Evolutionary conservation across 2,113 vertebrate genomes (phyloP), one percentile per base, ranked within the genome.

Genomic region (Hepsetus odoe): DNA sequence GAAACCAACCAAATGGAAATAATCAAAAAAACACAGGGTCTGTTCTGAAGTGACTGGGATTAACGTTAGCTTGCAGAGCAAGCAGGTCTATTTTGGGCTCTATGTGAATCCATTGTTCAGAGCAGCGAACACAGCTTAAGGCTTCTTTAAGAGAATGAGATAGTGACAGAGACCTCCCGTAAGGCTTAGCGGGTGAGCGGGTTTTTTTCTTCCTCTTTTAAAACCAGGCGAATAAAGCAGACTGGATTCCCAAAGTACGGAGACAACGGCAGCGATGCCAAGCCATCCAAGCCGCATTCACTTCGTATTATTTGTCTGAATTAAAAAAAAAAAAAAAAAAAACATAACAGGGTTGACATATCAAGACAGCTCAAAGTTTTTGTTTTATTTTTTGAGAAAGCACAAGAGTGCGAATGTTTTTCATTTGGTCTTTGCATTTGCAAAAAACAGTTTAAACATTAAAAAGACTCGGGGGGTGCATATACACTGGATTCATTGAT

Each of bases 51-150:
- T 16, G 38, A 66, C 62, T 35, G 10, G 51, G 59, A 58, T 80
- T 74, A 74, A 56, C 64, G 51, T 51, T 26, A 59, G 38, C 40
- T 59, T 80, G 38, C 28, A 65, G 69, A 65, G 69, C 51, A 59
- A 30, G 55, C 24, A 38, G 2, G 2, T 56, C 69, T 70, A 53
- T 77, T 49, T 70, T 67, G 62, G 56, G 61, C 53, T 73, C 40
- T n/a, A 79, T 16, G 30, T 66, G 30, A 33, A 80, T 53, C 30
- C 28, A n/a, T 56, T 74, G 55, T 53, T 49, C 26, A 32, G 28
- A 35, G 69, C 44, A 73, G 24, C 72, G 26, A 65, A 68, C 61
- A 74, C 49, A 72, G 46, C 24, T 72, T 62, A 79, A 72, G 28
- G 67, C 56, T 30, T 38, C 44, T 78, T 71, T 62, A 58, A 49